Evolutionary conservation across 2,797 vertebrate species (phyloP).

Genomic region (Lycodopsis pacificus): DNA sequence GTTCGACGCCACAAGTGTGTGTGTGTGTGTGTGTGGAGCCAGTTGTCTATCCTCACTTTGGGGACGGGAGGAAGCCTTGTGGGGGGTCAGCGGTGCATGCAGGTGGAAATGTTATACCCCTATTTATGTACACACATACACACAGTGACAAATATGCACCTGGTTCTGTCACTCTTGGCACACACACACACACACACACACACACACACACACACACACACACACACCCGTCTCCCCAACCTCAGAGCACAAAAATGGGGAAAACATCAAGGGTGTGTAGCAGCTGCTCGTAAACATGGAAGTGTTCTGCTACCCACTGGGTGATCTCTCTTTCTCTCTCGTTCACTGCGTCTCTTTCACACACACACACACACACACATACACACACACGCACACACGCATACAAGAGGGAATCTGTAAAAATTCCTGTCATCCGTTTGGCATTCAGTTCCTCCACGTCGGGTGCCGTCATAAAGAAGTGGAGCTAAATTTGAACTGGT

Average conservation of each 20-base stretch:
- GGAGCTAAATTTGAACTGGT: constrained; percentile 79
- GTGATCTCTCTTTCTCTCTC: constrained; percentile 71
- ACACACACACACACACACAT: constrained; percentile 45
- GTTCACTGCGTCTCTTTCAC: constrained; percentile 22
- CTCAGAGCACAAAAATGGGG: constrained; percentile 81
- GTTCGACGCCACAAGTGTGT: constrained; percentile 39
- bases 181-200: constrained; percentile 39
- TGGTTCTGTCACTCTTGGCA: constrained; percentile 77
- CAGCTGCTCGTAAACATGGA: constrained; percentile 90
- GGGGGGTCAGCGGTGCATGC: constrained; percentile 65
- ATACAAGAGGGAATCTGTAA: constrained; percentile 73
- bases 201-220: constrained; percentile 55
- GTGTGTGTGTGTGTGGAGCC: constrained; percentile 49
- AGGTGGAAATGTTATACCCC: constrained; percentile 79
- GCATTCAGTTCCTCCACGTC: constrained; percentile 65
- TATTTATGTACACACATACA: constrained; percentile 63
- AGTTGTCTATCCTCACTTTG: constrained; percentile 70
- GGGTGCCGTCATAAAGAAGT: constrained; percentile 69
- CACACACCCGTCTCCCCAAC: constrained; percentile 56
- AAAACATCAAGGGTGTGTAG: constrained; percentile 86
- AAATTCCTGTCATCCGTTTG: constrained; percentile 81
- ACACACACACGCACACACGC: constrained; percentile 51
- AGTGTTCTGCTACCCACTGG: constrained; percentile 83
- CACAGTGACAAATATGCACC: constrained; percentile 70
- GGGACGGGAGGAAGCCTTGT: constrained; percentile 53